Base-by-base conservation (phyloP, 2,797 vertebrate genomes). In the Mormyrops attenuatus region DNA sequence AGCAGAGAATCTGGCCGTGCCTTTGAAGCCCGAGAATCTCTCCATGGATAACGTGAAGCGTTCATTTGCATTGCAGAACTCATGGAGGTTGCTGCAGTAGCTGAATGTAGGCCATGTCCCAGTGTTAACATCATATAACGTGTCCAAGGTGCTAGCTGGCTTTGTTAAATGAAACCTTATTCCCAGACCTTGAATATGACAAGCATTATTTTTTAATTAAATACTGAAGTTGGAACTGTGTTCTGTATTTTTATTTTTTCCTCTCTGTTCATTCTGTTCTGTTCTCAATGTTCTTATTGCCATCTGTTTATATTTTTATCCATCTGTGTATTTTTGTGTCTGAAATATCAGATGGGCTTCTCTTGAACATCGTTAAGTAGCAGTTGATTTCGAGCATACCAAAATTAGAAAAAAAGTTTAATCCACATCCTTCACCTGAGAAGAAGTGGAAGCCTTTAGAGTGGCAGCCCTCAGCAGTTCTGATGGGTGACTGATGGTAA, bases 291-390 rank as follows among this genome's bases (percentile, higher is more conserved):
- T 87, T 87, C 85, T 38, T 34, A 87, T 53, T 87, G 49, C 85
- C 85, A 87, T 87, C 85, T 87, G 85, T 87, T 87, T 87, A 87
- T 53, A 87, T 55, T 26, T 55, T 87, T 53, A 55, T 87, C 85
- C 85, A 87, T 87, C 85, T 87, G 85, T 87, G 50, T 87, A 49
- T 85, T 87, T 55, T 26, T 55, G 13, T 50, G 13, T 87, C 52
- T 87, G 22, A 53, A 85, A 13, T 85, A 30, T 87, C 30, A 38
- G 52, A 87, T 20, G 85, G 13, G 30, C 47, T 87, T 57, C 26
- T 87, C 85, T 26, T 87, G 85, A 87, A 41, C 85, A 57, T 57
- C 7, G 17, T 34, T 53, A 84, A 50, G 80, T 11, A 49, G 80
- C 44, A 84, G 13, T 84, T n/a, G 20, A 84, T 77, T 34, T 77